A percentile compares a stretch with the other conserved stretches of the same genome.
These are phyloP conservation scores for Microcebus ravelobensis DNA, from an alignment of 2,113 vertebrate species.

Conservation along the genomic window DNA sequence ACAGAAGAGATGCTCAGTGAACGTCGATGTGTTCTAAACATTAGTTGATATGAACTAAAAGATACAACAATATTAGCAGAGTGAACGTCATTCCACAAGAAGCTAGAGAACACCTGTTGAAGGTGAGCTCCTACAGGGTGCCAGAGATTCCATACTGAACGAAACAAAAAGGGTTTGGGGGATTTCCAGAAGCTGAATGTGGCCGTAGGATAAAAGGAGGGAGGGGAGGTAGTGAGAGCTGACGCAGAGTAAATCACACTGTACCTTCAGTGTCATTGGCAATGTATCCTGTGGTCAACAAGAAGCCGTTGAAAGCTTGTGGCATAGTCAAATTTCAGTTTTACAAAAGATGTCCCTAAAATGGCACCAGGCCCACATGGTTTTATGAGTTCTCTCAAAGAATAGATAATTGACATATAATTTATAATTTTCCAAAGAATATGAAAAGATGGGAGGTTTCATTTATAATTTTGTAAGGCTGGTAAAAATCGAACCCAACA, in stretches of 20 bases:
- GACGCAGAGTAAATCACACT: no score
- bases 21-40: no score
- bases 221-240: accelerated
- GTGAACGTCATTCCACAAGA: not conserved
- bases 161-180: not conserved
- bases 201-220: not conserved
- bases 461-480: not conserved
- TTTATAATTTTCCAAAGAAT: not conserved
- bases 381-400: not conserved
- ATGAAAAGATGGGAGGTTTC: not conserved
- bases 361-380: not conserved
- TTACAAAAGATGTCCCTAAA: not conserved
- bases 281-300: not conserved
- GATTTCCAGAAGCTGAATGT: not conserved
- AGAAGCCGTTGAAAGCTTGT: not conserved
- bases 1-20: not conserved
- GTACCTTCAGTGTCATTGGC: not conserved
- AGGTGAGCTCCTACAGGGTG: not conserved
- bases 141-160: not conserved
- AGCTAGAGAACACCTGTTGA: not conserved
- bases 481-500: not conserved
- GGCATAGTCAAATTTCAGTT: not conserved
- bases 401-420: not conserved
- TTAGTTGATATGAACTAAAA: not conserved
- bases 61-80: not conserved